Conservation (phyloP, 2,113 vertebrate species). For the human region GRCh38 chr3:127264001-127264500, state of each 20-base stretch:
- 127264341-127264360: fast-evolving
- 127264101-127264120: not conserved
- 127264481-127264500: not conserved
- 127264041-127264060: slow-evolving; percentile 66
- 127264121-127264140: not conserved
- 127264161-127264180: not conserved
- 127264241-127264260: not conserved
- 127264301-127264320: not conserved
- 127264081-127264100: not conserved
- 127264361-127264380: not conserved
- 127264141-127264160: not conserved
- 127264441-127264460: not conserved
- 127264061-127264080: not conserved
- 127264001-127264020: not conserved
- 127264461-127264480: not conserved
- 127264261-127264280: not conserved
- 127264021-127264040: slow-evolving; percentile 33
- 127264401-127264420: not conserved
- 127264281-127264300: not conserved
- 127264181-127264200: not conserved
- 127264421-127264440: not conserved
- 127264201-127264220: not conserved
- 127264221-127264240: not conserved
- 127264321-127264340: not conserved
- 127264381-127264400: too few relatives aligned